Conservation (phyloP, 2,113 vertebrate species). For the Gallinago undulata region DNA sequence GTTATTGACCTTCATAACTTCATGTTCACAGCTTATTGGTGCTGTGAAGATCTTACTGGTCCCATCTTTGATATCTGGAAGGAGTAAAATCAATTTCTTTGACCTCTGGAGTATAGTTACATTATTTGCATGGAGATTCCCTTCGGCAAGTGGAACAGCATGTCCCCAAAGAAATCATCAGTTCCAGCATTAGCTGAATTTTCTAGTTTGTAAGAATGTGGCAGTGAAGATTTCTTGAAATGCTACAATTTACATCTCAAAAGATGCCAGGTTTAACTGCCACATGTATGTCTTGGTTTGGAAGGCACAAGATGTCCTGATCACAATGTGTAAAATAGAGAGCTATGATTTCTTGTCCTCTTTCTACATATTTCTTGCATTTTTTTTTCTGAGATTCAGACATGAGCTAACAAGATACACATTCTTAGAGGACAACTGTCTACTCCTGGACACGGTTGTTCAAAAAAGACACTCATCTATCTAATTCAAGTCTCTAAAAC, state of each 20-base stretch:
- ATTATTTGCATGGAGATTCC: neutral
- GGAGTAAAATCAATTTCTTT: slow-evolving; percentile 2
- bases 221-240: neutral
- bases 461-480: neutral
- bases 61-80: slow-evolving; percentile 10
- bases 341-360: neutral
- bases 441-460: neutral
- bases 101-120: neutral
- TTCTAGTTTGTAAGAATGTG: neutral
- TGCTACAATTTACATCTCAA: neutral
- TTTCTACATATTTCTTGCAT: neutral
- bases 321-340: neutral
- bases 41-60: neutral
- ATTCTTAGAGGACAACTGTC: neutral
- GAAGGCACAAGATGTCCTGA: neutral
- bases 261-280: neutral
- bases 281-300: neutral
- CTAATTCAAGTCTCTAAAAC: neutral
- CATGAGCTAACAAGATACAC: neutral
- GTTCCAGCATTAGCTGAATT: neutral
- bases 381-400: neutral
- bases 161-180: neutral
- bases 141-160: neutral
- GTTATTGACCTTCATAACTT: neutral
- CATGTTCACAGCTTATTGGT: neutral